A percentile compares a stretch with the other conserved stretches of the same genome.
Conservation (phyloP, 2,113 vertebrate genomes). For the Paramisgurnus dabryanus region DNA sequence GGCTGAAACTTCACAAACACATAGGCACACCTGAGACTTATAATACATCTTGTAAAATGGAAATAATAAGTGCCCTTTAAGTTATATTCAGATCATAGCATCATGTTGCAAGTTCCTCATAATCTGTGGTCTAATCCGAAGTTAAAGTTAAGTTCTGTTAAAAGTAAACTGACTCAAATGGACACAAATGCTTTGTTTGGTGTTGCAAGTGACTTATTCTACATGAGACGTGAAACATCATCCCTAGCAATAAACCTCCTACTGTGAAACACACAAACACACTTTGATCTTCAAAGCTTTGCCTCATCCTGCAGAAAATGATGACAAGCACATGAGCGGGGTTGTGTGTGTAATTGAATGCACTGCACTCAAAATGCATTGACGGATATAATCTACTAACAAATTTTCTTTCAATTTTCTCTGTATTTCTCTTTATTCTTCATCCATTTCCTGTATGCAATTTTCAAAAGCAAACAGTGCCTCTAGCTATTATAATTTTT, state of each 20-base stretch:
- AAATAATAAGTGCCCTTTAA: too few relatives aligned
- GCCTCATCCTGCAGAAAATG: conserved; percentile 64
- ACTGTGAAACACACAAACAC: conserved; percentile 32
- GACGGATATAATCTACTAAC: conserved; percentile 69
- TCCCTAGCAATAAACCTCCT: conserved; percentile 52
- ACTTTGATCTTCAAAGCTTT: conserved; percentile 62
- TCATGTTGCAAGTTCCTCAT: not conserved
- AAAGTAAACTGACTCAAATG: conserved; percentile 13
- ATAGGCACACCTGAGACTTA: too few relatives aligned
- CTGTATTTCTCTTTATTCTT: not conserved
- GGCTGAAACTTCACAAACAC: too few relatives aligned
- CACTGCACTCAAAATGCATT: conserved; percentile 63
- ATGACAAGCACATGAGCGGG: conserved; percentile 48
- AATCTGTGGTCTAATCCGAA: conserved; percentile 11
- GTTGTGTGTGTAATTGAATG: conserved; percentile 61
- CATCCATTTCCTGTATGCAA: not conserved
- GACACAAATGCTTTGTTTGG: conserved; percentile 25
- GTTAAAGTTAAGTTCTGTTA: not conserved
- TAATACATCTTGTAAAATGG: too few relatives aligned
- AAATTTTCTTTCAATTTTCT: conserved; percentile 38
- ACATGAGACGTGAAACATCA: conserved; percentile 57
- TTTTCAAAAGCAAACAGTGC: not conserved
- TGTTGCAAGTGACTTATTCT: conserved; percentile 36
- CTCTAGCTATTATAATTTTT: not conserved
- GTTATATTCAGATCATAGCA: too few relatives aligned